These are phyloP conservation scores for Euspilapteryx auroguttella DNA, from an alignment of 2,888 invertebrate species.

Conservation along the genomic window DNA sequence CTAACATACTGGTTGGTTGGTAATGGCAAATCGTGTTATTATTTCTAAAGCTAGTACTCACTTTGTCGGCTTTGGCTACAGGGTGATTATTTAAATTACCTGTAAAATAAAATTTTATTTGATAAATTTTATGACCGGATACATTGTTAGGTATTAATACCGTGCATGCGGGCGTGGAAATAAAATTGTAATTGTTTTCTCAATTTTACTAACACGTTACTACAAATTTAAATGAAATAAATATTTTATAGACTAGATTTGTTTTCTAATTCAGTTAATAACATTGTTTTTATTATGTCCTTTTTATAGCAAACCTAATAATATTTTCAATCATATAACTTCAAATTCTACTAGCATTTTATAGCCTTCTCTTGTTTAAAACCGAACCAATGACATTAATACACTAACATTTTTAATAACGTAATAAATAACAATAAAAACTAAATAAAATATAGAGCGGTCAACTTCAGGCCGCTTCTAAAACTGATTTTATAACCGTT, in stretches of 20 bases:
- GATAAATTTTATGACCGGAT: neutral
- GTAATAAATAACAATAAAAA: slow-evolving; percentile 58
- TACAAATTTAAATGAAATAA: no score
- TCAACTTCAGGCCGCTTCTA: slow-evolving; percentile 48
- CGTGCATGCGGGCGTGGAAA: slow-evolving; percentile 29
- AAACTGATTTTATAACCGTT: slow-evolving; percentile 29
- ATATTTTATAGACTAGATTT: no score
- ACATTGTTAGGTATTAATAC: no score
- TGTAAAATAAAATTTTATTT: slow-evolving; percentile 6
- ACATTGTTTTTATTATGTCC: no score
- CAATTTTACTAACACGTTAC: no score
- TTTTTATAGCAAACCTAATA: no score
- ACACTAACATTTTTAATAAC: slow-evolving; percentile 46
- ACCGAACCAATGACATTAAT: slow-evolving; percentile 44
- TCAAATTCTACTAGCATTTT: no score
- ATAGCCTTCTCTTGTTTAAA: no score
- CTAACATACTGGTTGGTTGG: no score
- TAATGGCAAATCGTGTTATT: no score
- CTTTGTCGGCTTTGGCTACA: slow-evolving; percentile 1
- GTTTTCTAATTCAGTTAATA: no score
- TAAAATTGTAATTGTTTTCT: slow-evolving; percentile 38
- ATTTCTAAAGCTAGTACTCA: neutral
- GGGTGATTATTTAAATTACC: slow-evolving; percentile 7
- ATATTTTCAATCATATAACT: no score
- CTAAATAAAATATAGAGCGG: slow-evolving; percentile 51